Evolutionary conservation across 2,888 invertebrate genomes (phyloP).

Genomic region (Callyntrura sp.): DNA sequence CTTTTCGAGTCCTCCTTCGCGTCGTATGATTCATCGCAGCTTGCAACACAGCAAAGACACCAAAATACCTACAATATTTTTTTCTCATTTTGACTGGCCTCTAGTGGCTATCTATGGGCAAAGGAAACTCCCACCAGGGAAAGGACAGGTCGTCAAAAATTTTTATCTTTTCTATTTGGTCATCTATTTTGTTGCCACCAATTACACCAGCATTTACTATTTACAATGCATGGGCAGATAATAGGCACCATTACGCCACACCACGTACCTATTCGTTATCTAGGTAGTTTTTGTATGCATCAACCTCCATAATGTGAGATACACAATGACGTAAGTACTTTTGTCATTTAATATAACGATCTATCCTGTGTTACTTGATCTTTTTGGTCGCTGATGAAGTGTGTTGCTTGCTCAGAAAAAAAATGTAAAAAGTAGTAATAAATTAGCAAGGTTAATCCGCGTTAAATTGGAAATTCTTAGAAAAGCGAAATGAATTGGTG

Average conservation of each 20-base stretch:
- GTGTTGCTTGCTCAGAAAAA: too few relatives aligned
- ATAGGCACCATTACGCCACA: slow-evolving; percentile 25
- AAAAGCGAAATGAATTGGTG: not conserved
- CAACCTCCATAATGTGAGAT: not conserved
- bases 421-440: too few relatives aligned
- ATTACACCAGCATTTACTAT: slow-evolving; percentile 7
- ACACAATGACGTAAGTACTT: not conserved
- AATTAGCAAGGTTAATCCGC: too few relatives aligned
- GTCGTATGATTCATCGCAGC: not conserved
- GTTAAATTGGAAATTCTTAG: not conserved
- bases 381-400: too few relatives aligned
- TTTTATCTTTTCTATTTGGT: slow-evolving; percentile 9
- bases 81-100: not conserved
- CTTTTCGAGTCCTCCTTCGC: slow-evolving; percentile 3
- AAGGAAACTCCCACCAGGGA: slow-evolving; percentile 38
- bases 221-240: not conserved
- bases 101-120: slow-evolving; percentile 34
- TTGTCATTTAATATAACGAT: not conserved
- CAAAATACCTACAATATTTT: not conserved
- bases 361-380: too few relatives aligned
- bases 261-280: too few relatives aligned
- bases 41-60: not conserved
- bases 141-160: slow-evolving; percentile 34
- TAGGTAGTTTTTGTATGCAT: too few relatives aligned
- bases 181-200: not conserved